phyloP scores from a whole-genome alignment of 2,888 invertebrate genomes.

The Tiliacea citrago region DNA sequence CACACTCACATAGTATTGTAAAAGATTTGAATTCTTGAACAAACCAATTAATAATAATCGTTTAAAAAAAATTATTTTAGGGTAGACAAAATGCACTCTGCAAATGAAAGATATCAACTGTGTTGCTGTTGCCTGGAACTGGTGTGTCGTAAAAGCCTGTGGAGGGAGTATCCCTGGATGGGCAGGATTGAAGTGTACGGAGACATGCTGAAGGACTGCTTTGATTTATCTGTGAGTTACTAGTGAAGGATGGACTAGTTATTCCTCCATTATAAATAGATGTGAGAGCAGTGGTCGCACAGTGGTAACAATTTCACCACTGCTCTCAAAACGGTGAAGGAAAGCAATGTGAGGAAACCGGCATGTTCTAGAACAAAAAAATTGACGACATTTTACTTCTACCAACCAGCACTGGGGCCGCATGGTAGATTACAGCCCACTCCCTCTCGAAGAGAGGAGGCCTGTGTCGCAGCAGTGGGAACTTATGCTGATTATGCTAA shows the following conservation, averaged over 20 bases:
- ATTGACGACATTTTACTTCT: too few relatives aligned
- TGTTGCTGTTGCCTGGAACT: conserved; percentile 68
- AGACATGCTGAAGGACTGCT: conserved; percentile 68
- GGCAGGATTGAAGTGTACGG: conserved; percentile 63
- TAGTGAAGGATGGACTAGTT: too few relatives aligned
- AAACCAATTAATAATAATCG: not conserved
- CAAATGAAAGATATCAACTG: conserved; percentile 31
- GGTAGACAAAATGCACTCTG: not conserved
- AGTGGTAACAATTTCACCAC: too few relatives aligned
- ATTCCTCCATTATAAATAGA: not conserved
- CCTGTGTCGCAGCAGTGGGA: too few relatives aligned
- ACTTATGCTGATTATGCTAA: too few relatives aligned
- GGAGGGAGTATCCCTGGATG: conserved; percentile 62
- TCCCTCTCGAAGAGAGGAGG: too few relatives aligned
- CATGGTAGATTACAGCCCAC: too few relatives aligned
- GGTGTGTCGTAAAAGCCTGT: conserved; percentile 59
- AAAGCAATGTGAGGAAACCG: too few relatives aligned
- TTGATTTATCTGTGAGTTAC: conserved; percentile 61
- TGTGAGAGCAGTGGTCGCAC: not conserved
- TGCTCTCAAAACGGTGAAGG: too few relatives aligned
- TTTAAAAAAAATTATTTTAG: conserved; percentile 12
- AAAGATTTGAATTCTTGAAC: not conserved
- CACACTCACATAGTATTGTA: not conserved
- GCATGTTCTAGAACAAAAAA: too few relatives aligned
- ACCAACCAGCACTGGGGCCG: too few relatives aligned